Base-by-base conservation (phyloP, 2,113 vertebrate genomes). In the Cyprinodon tularosa region DNA sequence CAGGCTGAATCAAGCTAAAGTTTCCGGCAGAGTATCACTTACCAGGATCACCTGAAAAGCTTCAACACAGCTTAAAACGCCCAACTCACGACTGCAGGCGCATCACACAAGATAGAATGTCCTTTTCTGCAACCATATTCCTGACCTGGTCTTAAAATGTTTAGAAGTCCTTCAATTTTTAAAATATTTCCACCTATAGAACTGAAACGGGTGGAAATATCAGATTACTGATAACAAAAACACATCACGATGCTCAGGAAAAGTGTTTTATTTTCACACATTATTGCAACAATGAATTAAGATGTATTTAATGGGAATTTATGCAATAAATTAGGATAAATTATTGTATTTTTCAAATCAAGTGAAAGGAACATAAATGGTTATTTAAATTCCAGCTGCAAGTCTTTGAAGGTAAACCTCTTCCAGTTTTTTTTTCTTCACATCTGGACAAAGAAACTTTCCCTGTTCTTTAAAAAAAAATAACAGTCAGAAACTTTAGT, bases 11-110 rank as follows among this genome's bases (percentile, higher is more conserved):
- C 48, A 76, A 81, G 84, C 71, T 90, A 71, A 63, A 71, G 82
- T 90, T 88, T 86, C 83, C 61, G 74, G 68, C 11, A 0, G 53
- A 77, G 86, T 87, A 88, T 90, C 78, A 72, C 68, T 90, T 86
- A 86, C 89, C 75, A 3, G 72, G 79, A 71, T 84, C 79, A 84
- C 39, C 78, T 40, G 63, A 72, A 76, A 59, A 81, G 13, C 37
- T 1, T 39, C 44, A 57, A 63, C 65, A 62, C 71, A 81, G 77
- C 38, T 82, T 78, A 62, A 77, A 71, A 82, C 39, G 57, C 20
- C 74, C 65, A 72, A 80, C 79, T 71, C 84, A 72, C n/a, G 61
- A 39, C 4, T 37, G 69, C 29, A 86, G 83, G 89, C 72, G 17
- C 74, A 74, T 82, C 67, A 42, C 66, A 59, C 44, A 8, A 42